Evolutionary conservation across 64 coral and sea anemone genomes (phyloP).

Genomic region (Stylophora pistillata): DNA sequence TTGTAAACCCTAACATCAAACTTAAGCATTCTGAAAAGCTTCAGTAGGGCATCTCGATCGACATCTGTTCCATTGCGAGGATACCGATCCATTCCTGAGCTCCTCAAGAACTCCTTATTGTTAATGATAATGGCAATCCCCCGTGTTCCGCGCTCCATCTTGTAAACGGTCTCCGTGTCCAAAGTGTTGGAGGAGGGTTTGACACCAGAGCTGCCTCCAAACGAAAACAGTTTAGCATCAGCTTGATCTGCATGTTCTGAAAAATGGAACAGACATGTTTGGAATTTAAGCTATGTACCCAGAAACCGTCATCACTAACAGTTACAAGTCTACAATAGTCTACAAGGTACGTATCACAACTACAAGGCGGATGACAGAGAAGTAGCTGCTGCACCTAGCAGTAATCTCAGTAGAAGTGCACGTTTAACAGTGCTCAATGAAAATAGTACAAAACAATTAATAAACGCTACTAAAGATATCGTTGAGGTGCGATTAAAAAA

Average conservation of each 20-base stretch:
- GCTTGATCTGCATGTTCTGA: conserved; percentile 17
- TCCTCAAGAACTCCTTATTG: conserved; percentile 77
- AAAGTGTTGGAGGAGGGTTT: conserved; percentile 11
- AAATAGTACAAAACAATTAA: too few relatives aligned
- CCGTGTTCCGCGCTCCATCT: conserved; percentile 67
- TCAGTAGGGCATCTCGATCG: conserved; percentile 77
- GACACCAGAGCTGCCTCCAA: background rate
- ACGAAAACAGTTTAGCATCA: background rate
- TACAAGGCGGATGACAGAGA: too few relatives aligned
- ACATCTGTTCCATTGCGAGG: conserved; percentile 98
- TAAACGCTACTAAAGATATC: too few relatives aligned
- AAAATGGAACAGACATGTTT: background rate
- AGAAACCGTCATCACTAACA: too few relatives aligned
- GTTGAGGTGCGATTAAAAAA: too few relatives aligned
- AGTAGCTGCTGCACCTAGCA: too few relatives aligned
- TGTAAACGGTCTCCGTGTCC: conserved; percentile 64
- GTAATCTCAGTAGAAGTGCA: too few relatives aligned
- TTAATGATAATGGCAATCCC: conserved; percentile 95
- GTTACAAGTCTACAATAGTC: too few relatives aligned
- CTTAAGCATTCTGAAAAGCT: conserved; percentile 47
- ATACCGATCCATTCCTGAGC: conserved; percentile 87
- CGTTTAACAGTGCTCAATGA: too few relatives aligned
- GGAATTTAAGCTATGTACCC: background rate
- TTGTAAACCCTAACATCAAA: conserved; percentile 84
- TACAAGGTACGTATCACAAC: too few relatives aligned